Percentiles rank a stretch among this genome's conserved stretches.
These are phyloP conservation scores for Cecidostiba fungosa DNA, from an alignment of 2,888 invertebrate genomes.

Conservation along the genomic window DNA sequence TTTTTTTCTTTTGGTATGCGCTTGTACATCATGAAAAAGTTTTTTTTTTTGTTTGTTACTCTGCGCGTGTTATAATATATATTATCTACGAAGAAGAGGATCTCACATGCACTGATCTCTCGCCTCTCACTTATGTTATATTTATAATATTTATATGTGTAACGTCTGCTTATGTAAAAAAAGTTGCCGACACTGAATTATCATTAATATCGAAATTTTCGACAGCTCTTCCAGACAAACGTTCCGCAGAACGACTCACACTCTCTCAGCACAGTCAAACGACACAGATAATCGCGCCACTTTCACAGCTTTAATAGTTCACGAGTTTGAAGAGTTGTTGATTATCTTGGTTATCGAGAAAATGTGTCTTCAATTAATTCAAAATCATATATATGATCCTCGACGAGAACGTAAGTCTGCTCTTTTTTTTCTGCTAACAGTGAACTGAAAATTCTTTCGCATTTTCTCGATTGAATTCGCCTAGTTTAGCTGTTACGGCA, in stretches of 20 bases:
- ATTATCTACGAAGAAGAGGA: conserved; percentile 31
- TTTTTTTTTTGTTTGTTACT: neutral
- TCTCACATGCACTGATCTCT: conserved; percentile 24
- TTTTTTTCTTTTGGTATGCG: neutral
- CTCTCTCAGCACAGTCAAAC: neutral
- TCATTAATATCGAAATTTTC: conserved; percentile 37
- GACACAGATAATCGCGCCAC: neutral
- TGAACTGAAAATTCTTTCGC: neutral
- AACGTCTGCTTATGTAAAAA: conserved; percentile 34
- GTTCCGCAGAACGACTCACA: conserved; percentile 1
- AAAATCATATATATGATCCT: neutral
- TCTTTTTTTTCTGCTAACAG: neutral
- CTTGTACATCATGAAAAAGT: conserved; percentile 24
- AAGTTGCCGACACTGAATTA: conserved; percentile 45
- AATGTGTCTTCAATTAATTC: neutral
- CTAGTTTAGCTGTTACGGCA: neutral
- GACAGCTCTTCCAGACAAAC: neutral
- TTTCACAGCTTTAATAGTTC: neutral
- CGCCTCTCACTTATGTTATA: conserved; percentile 6
- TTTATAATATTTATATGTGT: conserved; percentile 5
- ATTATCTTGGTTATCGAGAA: conserved; percentile 2
- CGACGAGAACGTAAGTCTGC: neutral
- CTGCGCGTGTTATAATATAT: neutral
- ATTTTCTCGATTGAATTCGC: conserved; percentile 6
- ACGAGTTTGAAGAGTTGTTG: conserved; percentile 17